A percentile compares a stretch with the other conserved stretches of the same genome.
Evolutionary conservation across 2,797 vertebrate species (phyloP).

Genomic region (Channallabes apus): DNA sequence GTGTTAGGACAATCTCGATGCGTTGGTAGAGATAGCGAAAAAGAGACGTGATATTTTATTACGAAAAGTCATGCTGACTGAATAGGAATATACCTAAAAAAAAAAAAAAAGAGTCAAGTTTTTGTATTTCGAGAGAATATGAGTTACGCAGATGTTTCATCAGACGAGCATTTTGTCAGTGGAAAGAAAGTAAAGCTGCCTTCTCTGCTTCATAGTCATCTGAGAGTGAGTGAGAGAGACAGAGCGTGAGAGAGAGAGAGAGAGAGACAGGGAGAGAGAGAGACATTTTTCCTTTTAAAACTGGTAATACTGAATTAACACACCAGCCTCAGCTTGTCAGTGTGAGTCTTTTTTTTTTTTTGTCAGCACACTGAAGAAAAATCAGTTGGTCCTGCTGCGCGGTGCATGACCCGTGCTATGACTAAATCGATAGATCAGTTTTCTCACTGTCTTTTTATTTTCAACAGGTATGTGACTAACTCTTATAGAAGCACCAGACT

Average conservation of each 20-base stretch:
- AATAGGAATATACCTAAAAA: background rate
- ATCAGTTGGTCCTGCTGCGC: background rate
- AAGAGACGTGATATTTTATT: background rate
- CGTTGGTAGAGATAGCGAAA: background rate
- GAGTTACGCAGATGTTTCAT: slow-evolving; percentile 13
- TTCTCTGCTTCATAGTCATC: slow-evolving; percentile 10
- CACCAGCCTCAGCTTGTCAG: background rate
- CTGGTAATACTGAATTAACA: background rate
- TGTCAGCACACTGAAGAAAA: background rate
- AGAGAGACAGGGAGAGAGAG: background rate
- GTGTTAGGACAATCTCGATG: background rate
- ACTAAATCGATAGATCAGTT: background rate
- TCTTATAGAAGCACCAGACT: background rate
- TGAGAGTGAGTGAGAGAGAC: background rate
- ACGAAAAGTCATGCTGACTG: background rate
- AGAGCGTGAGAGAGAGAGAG: too few species aligned
- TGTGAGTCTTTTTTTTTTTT: background rate
- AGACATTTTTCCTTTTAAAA: background rate
- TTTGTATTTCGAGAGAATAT: background rate
- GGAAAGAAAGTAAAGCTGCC: background rate
- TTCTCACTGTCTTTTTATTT: background rate
- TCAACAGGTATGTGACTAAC: background rate
- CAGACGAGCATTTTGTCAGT: slow-evolving; percentile 21
- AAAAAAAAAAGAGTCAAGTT: background rate
- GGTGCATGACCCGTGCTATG: background rate